Percentiles rank a stretch among this genome's conserved stretches.
These are phyloP conservation scores for Heliangelus exortis DNA, from an alignment of 2,797 vertebrate species.

Conservation along the genomic window DNA sequence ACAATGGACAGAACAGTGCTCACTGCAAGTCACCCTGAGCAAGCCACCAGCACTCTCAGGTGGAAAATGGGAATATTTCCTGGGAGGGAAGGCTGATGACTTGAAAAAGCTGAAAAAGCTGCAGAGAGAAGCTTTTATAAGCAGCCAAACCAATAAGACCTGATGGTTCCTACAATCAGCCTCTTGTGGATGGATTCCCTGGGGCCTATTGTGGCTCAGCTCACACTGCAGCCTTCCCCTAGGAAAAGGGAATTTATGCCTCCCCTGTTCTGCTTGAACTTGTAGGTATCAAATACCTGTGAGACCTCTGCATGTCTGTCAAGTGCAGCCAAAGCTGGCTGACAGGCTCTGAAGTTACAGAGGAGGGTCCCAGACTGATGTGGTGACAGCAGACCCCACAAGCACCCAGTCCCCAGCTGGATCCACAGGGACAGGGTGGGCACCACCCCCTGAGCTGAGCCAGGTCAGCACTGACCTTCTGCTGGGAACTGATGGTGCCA, in stretches of 20 bases:
- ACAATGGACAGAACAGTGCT: not conserved
- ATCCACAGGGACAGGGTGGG: not conserved
- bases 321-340: not conserved
- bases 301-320: not conserved
- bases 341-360: not conserved
- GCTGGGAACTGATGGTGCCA: not conserved
- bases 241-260: no score
- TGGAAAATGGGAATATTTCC: not conserved
- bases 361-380: not conserved
- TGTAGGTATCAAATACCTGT: not conserved
- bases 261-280: not conserved
- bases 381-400: not conserved
- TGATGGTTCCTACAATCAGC: not conserved
- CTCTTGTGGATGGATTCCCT: not conserved
- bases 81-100: not conserved
- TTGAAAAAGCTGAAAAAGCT: not conserved
- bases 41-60: not conserved
- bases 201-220: rapidly evolving
- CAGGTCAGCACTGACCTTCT: not conserved
- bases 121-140: not conserved
- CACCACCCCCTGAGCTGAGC: not conserved
- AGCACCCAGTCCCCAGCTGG: not conserved
- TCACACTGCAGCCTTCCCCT: not conserved
- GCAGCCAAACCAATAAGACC: not conserved
- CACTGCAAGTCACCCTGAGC: not conserved